Evolutionary conservation across 2,113 vertebrate species (phyloP), one percentile per base, ranked within the genome.

Genomic region (Scortum barcoo): DNA sequence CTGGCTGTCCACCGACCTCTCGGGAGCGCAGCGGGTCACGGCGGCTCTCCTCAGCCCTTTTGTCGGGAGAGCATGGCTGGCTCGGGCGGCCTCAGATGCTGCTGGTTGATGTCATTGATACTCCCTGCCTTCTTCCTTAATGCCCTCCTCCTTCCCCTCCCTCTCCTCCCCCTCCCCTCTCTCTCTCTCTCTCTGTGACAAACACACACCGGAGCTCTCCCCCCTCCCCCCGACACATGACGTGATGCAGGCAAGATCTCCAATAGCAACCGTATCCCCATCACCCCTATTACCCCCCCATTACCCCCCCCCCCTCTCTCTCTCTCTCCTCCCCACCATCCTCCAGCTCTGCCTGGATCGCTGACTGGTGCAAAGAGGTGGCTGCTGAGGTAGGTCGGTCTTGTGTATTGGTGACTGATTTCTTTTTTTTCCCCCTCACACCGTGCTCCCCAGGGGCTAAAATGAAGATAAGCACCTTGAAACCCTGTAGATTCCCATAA

Each of bases 161-260:
- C 72, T 51, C 78, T 57, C 46, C 65, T 72, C 65, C 46, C 71
- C 40, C 57, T 26, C 24, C 17, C 17, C 20, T 7, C 67, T 68
- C 40, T 36, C 76, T 67, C 61, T 63, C 56, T 68, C 77, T 81
- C 83, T 68, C 60, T 48, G n/a, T n/a, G n/a, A n/a, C 76, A 50
- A 30, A 38, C 84, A 84, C 84, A 75, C 91, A 86, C 92, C 69
- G 63, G 78, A 72, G 78, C 83, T 11, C 87, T 44, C 74, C 28
- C 63, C 72, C 72, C n/a, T 28, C 40, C 79, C 72, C 70, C 76
- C 78, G 30, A 53, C 80, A 86, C 89, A 93, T 94, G 91, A 94
- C 93, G 93, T 94, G 93, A 94, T 94, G 93, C 87, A 92, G 88
- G 84, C 86, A 73, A 88, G 88, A 85, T 94, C 93, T 93, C 93